phyloP scores from a whole-genome alignment of 35 echinoderm and acorn worm genomes.

The Stichopus chloronotus region DNA sequence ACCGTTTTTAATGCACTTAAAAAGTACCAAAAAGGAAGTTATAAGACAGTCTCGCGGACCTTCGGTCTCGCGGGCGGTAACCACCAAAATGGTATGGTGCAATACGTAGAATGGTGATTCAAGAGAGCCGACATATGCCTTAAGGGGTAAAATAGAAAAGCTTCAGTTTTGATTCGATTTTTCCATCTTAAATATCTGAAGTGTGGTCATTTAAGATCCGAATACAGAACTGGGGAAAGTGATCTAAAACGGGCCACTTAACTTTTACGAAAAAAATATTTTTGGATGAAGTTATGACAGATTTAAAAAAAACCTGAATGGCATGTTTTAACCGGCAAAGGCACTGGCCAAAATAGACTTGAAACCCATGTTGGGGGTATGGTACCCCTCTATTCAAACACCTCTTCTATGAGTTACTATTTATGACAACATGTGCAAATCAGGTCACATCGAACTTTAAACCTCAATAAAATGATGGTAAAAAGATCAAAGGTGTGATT shows the following conservation, averaged over 20 bases:
- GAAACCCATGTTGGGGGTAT: neutral
- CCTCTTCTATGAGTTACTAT: slow-evolving; percentile 14
- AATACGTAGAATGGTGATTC: no score
- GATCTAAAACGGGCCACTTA: neutral
- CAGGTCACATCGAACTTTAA: neutral
- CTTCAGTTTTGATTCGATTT: no score
- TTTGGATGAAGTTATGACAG: neutral
- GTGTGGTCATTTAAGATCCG: neutral
- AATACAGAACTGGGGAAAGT: neutral
- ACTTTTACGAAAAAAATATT: neutral
- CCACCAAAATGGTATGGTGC: no score
- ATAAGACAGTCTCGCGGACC: no score
- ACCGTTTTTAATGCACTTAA: no score
- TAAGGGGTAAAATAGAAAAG: no score
- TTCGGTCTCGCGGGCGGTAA: no score
- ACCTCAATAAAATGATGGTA: slow-evolving; percentile 21
- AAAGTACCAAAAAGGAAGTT: no score
- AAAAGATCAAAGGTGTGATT: neutral
- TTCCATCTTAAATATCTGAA: no score
- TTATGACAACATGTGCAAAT: slow-evolving; percentile 11
- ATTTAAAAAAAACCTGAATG: slow-evolving; percentile 9
- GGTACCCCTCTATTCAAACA: neutral
- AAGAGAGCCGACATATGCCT: no score
- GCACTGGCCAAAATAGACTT: neutral
- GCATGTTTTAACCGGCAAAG: neutral